A percentile compares a stretch with the other conserved stretches of the same genome.
Evolutionary conservation across 2,888 invertebrate species (phyloP).

Genomic region (Drosophila affinis): DNA sequence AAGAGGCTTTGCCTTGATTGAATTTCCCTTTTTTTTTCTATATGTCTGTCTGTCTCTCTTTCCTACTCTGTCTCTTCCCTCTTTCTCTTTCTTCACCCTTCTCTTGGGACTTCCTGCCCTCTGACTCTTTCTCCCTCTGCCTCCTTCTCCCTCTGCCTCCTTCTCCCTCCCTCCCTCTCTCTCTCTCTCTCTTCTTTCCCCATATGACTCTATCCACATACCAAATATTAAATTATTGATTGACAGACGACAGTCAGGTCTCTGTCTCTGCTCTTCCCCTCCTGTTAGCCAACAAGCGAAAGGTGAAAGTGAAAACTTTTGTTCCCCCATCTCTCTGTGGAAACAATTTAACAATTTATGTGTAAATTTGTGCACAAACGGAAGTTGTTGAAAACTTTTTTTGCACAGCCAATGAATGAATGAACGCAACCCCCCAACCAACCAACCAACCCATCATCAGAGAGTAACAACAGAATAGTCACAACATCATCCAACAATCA

Average conservation of each 20-base stretch:
- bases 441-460: neutral
- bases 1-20: too few relatives aligned
- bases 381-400: slow-evolving; percentile 58
- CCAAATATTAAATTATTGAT: slow-evolving; percentile 1
- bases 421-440: neutral
- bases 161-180: neutral
- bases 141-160: neutral
- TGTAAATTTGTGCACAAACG: slow-evolving; percentile 50
- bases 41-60: neutral
- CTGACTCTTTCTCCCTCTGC: rapidly evolving
- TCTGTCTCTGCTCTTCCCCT: neutral
- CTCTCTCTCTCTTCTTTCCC: neutral
- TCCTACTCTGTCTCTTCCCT: neutral
- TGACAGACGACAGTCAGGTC: neutral
- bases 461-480: neutral
- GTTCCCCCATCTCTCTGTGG: slow-evolving; percentile 16
- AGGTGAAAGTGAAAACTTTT: slow-evolving; percentile 69
- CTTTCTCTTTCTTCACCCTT: neutral
- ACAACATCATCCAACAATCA: neutral
- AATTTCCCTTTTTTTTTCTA: too few relatives aligned
- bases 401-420: neutral
- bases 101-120: too few relatives aligned
- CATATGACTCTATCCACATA: neutral
- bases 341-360: slow-evolving; percentile 50
- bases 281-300: slow-evolving; percentile 7